Evolutionary conservation across 2,113 vertebrate genomes (phyloP).

Genomic region (Lophotis ruficrista): DNA sequence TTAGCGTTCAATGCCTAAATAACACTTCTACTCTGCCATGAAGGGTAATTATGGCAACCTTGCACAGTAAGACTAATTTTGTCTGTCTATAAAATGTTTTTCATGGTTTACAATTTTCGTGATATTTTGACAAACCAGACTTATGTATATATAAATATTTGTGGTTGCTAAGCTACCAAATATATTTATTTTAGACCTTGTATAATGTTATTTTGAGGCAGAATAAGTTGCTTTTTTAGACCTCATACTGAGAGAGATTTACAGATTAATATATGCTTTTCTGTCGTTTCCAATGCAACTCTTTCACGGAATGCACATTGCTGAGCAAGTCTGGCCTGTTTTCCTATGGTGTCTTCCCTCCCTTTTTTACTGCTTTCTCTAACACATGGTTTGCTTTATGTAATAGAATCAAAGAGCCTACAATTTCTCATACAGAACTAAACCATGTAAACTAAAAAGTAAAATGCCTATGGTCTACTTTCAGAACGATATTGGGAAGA

Average conservation of each 20-base stretch:
- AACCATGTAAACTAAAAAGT: background rate
- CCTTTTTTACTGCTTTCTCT: background rate
- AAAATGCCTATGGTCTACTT: background rate
- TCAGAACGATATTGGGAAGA: background rate
- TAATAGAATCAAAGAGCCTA: background rate
- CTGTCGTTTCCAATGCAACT: background rate
- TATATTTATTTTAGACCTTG: slow-evolving; percentile 55
- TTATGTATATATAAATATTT: slow-evolving; percentile 69
- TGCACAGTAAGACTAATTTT: slow-evolving; percentile 43
- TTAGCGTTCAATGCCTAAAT: background rate
- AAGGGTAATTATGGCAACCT: slow-evolving; percentile 23
- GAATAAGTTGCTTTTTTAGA: slow-evolving; percentile 45
- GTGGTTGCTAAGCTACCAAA: slow-evolving; percentile 62
- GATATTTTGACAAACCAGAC: slow-evolving; percentile 59
- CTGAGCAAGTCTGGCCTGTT: background rate
- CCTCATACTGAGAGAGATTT: background rate
- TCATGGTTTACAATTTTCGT: slow-evolving; percentile 39
- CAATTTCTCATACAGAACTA: background rate
- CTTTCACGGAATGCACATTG: background rate
- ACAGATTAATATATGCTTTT: slow-evolving; percentile 39
- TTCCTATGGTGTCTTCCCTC: background rate
- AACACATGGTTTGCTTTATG: background rate
- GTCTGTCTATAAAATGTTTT: slow-evolving; percentile 29
- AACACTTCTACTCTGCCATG: background rate
- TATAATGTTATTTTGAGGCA: slow-evolving; percentile 59